These are phyloP conservation scores for Anoplolepis gracilipes DNA, from an alignment of 1,140 invertebrate genomes.

Conservation along the genomic window DNA sequence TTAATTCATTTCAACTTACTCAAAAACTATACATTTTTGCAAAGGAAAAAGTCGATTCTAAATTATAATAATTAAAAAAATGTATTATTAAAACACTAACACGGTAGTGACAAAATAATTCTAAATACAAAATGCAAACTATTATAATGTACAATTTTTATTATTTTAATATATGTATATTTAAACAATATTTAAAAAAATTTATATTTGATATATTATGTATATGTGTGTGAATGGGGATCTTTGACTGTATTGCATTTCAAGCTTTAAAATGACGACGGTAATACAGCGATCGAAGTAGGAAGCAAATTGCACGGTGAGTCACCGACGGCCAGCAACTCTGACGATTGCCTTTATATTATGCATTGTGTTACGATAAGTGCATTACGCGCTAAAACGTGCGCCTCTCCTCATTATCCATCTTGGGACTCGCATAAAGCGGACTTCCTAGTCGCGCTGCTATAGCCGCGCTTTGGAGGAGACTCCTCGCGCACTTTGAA, in stretches of 20 bases:
- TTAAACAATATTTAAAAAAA: too few relatives aligned
- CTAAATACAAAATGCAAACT: too few relatives aligned
- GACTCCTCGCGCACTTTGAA: conserved; percentile 41
- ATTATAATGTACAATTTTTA: too few relatives aligned
- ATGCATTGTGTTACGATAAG: conserved; percentile 18
- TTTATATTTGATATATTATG: too few relatives aligned
- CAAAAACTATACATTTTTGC: too few relatives aligned
- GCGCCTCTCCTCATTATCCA: conserved; percentile 45
- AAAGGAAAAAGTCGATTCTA: too few relatives aligned
- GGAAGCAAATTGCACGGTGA: conserved; percentile 11
- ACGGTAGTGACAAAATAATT: too few relatives aligned
- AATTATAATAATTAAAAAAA: too few relatives aligned
- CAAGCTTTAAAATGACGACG: conserved; percentile 22
- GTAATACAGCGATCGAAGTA: not conserved
- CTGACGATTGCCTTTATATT: conserved; percentile 3
- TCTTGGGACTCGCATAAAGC: not conserved
- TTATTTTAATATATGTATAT: too few relatives aligned
- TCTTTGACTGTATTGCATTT: not conserved
- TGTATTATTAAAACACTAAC: too few relatives aligned
- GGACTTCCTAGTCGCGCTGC: not conserved
- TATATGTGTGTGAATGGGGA: too few relatives aligned
- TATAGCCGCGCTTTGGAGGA: conserved; percentile 23
- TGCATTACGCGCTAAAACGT: not conserved
- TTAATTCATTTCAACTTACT: too few relatives aligned
- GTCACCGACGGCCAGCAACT: not conserved